Base-by-base conservation (phyloP, 2,113 vertebrate species). In the Catharus bicknelli region DNA sequence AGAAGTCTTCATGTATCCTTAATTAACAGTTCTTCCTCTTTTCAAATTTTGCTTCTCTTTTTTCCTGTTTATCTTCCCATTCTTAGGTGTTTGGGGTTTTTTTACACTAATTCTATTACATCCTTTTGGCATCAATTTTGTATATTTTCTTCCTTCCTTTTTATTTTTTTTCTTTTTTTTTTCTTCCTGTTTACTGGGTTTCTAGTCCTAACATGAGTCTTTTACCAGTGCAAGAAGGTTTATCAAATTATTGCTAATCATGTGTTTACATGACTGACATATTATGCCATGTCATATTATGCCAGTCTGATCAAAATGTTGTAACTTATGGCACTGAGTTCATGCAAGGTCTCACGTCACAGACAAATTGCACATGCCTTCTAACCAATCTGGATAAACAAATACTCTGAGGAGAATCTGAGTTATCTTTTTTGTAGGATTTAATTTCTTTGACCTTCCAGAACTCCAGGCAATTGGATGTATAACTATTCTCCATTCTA, bases 401-500 rank as follows among this genome's bases (percentile, higher is more conserved):
- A 89, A 79, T 74, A 62, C 21, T 86, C 43, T 57, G 64, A 67
- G 68, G 30, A 75, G 32, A 87, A 69, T 59, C 54, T 48, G 34
- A 91, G 40, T 53, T 22, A 54, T 27, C 8, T 79, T 93, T 88
- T 86, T 78, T 23, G 19, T 67, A 43, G 42, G 13, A 68, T 93
- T 95, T 92, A 85, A 76, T 68, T 85, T 79, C 62, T 86, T 75
- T 0, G 82, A 93, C 95, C 95, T 95, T 97, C 96, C 83, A 94
- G 94, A 97, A 96, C 77, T 34, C 90, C 95, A 95, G 88, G 61
- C 88, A 32, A 76, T 80, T 89, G 70, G 22, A 83, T 82, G 43
- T 63, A 34, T 89, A 94, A 95, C 95, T 97, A 80, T 97, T 97
- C 95, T 94, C 94, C 92, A 96, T 93, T 80, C 91, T 90, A 63